phyloP scores from a whole-genome alignment of 2,797 vertebrate genomes.

The Anguilla anguilla region DNA sequence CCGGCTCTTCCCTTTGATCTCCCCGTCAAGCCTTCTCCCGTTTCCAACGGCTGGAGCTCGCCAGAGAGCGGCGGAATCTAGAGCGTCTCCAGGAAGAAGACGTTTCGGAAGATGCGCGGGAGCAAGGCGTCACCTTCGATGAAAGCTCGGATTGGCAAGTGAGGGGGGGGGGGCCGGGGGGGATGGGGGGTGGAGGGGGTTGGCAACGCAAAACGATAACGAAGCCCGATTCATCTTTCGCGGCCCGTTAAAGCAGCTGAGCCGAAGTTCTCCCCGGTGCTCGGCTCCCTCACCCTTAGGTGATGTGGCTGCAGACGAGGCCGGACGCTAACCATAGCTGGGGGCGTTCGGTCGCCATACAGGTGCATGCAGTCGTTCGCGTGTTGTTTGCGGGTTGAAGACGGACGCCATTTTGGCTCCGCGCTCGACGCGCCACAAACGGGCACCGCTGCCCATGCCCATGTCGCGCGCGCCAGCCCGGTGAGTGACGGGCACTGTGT shows the following conservation, averaged over 20 bases:
- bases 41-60: constrained; percentile 67
- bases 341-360: background rate
- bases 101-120: constrained; percentile 68
- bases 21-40: constrained; percentile 65
- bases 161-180: constrained; percentile 23
- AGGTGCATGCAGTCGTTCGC: background rate
- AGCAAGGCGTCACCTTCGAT: constrained; percentile 78
- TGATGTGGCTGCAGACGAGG: background rate
- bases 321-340: background rate
- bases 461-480: constrained; percentile 39
- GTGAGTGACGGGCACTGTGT: constrained; percentile 32
- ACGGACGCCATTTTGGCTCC: constrained; percentile 61
- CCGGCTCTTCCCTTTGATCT: constrained; percentile 74
- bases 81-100: constrained; percentile 66
- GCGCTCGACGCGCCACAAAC: constrained; percentile 52
- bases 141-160: constrained; percentile 44
- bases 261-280: background rate
- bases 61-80: constrained; percentile 64
- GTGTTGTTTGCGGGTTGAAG: background rate
- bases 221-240: constrained; percentile 56
- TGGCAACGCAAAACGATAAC: constrained; percentile 65
- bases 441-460: constrained; percentile 45
- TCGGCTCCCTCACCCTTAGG: background rate
- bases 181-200: constrained; percentile 36
- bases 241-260: constrained; percentile 39